Conservation (phyloP, 2,888 invertebrate species). For the Heteromurus nitidus region DNA sequence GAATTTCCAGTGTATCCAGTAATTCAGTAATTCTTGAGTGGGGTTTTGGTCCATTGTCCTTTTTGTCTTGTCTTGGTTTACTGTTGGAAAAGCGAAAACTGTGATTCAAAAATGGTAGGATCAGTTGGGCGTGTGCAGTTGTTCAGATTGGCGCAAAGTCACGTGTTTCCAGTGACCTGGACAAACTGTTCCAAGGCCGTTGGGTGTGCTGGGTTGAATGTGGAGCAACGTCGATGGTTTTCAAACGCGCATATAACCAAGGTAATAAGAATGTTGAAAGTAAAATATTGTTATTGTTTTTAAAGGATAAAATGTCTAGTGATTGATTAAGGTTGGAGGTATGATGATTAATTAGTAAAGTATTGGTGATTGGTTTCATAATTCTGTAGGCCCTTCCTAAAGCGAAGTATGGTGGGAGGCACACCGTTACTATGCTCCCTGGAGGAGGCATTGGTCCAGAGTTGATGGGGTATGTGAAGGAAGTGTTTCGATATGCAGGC, state of each 20-base stretch:
- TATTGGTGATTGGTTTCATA: no score
- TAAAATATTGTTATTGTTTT: no score
- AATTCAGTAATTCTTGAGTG: no score
- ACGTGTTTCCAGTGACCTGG: slow-evolving; percentile 40
- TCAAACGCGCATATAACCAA: slow-evolving; percentile 40
- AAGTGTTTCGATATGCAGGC: slow-evolving; percentile 96
- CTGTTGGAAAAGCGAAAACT: no score
- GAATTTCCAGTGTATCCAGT: no score
- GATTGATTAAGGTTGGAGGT: no score
- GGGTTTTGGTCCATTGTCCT: no score
- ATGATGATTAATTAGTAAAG: no score
- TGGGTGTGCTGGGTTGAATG: neutral
- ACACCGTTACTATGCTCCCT: slow-evolving; percentile 95
- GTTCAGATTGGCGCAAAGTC: slow-evolving; percentile 50
- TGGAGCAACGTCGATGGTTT: slow-evolving; percentile 7
- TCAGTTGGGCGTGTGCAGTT: slow-evolving; percentile 60
- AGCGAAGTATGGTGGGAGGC: slow-evolving; percentile 95
- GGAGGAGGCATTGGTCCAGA: slow-evolving; percentile 84
- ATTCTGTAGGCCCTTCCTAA: slow-evolving; percentile 78
- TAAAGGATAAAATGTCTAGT: no score
- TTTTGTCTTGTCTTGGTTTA: no score
- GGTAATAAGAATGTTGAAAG: no score
- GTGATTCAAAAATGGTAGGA: slow-evolving; percentile 69
- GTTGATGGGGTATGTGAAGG: slow-evolving; percentile 77
- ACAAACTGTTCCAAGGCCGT: slow-evolving; percentile 22